Conservation (phyloP, 2,113 vertebrate species). For the Pseudonaja textilis region DNA sequence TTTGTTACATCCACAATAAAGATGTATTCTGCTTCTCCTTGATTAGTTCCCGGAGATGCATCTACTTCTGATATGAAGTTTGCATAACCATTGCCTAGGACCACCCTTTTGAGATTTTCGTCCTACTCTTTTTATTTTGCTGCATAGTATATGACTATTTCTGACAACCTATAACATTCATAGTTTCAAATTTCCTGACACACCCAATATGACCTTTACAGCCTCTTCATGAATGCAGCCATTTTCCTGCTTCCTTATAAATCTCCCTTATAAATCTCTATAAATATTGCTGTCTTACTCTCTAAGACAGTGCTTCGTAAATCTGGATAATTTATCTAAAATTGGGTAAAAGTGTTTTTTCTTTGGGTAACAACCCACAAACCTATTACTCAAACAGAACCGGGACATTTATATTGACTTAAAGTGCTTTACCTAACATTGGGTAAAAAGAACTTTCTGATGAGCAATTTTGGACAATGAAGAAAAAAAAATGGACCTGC, state of each 20-base stretch:
- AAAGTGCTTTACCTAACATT: background rate
- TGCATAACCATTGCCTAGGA: constrained; percentile 39
- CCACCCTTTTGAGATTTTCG: constrained; percentile 27
- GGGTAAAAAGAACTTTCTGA: background rate
- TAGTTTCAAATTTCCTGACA: constrained; percentile 45
- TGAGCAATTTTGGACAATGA: background rate
- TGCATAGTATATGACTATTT: constrained; percentile 49
- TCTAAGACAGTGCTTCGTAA: background rate
- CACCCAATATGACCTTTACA: constrained; percentile 6
- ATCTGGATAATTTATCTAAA: background rate
- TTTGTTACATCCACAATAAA: background rate
- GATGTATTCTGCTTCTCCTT: constrained; percentile 12
- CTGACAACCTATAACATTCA: constrained; percentile 36
- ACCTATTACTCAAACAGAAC: background rate
- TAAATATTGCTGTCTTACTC: background rate
- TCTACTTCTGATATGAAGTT: constrained; percentile 4
- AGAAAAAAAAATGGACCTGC: background rate
- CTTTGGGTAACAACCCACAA: background rate
- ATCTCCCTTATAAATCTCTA: constrained; percentile 50
- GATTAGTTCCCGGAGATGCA: constrained; percentile 9
- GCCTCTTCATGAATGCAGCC: constrained; percentile 25
- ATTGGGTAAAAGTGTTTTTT: background rate
- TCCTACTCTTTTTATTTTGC: constrained; percentile 53
- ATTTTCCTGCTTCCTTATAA: constrained; percentile 46
- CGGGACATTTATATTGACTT: background rate